Base-by-base conservation (phyloP, 2,888 invertebrate genomes). In the Sussaba pulchella region DNA sequence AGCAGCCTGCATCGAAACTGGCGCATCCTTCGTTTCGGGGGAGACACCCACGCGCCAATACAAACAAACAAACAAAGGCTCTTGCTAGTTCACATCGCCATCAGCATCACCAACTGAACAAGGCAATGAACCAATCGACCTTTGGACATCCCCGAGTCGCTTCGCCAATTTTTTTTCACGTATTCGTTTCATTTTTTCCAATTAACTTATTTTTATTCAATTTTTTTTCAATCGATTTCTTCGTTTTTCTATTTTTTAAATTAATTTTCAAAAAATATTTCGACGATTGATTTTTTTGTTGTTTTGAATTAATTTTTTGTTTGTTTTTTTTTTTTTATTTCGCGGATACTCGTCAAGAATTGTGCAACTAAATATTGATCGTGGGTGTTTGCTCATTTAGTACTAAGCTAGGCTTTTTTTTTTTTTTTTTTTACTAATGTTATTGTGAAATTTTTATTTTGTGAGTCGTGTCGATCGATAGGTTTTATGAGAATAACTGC, bases 1-100 rank as follows among this genome's bases (percentile, higher is more conserved):
- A 81, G 91, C 89, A 85, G 89, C 89, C 87, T 91, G 91, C 89
- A 88, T 88, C 86, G 88, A 85, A 87, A 89, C 86, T 85, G 90
- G 88, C 85, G 75, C 84, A 85, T 91, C 91, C 91, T 91, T 90
- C 84, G 84, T 31, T 31, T 6, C n/a, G n/a, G n/a, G n/a, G 31
- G 31, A 86, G 87, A 83, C 70, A 88, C 87, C 88, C 87, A 86
- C 89, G 89, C 88, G 89, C 85, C 88, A 88, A 89, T n/a, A 89
- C 90, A 90, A 90, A 90, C 90, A 89, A 89, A 89, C 89, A 91
- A 89, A 91, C 90, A 91, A 89, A 84, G 91, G 88, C 91, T 89
- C 88, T n/a, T 87, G 89, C 90, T 89, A 90, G 86, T 90, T 82
- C 87, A 91, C 90, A 90, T 90, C 86, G 91, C 91, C 90, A 90